A percentile compares a stretch with the other conserved stretches of the same genome.
Evolutionary conservation across 2,113 vertebrate genomes (phyloP).

Genomic region (Athene noctua): DNA sequence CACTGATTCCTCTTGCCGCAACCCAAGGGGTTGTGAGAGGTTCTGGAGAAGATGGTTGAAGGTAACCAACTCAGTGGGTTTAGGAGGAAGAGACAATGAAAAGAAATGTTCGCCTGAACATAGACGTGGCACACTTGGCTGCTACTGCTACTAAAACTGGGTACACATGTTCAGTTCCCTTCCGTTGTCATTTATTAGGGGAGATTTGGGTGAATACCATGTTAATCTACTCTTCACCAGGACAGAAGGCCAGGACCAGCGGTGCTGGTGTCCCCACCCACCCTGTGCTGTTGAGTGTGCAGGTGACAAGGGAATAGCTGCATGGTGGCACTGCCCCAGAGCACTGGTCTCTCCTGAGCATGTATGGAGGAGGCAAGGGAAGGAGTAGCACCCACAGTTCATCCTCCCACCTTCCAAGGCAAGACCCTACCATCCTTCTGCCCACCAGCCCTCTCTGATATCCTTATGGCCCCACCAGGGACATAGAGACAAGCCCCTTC

Average conservation of each 20-base stretch:
- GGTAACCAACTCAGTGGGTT: neutral
- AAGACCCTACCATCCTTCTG: neutral
- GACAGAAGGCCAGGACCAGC: neutral
- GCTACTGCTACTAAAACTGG: neutral
- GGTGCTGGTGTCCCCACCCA: neutral
- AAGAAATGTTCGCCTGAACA: neutral
- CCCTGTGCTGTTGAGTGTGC: neutral
- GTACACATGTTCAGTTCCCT: accelerated
- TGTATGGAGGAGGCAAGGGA: neutral
- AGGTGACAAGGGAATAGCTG: neutral
- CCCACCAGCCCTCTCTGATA: neutral
- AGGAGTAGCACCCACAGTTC: neutral
- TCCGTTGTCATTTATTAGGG: too few relatives aligned
- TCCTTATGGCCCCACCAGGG: neutral
- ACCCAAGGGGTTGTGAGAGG: accelerated
- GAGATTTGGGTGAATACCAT: neutral
- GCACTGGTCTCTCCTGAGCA: neutral
- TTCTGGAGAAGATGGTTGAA: neutral
- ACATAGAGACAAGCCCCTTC: neutral
- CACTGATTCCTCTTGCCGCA: neutral
- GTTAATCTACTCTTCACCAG: neutral
- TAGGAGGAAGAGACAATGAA: neutral
- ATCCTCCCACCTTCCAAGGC: neutral
- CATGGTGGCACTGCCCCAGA: neutral
- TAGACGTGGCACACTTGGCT: too few relatives aligned